phyloP scores from a whole-genome alignment of 2,113 vertebrate genomes.

The Carollia perspicillata region DNA sequence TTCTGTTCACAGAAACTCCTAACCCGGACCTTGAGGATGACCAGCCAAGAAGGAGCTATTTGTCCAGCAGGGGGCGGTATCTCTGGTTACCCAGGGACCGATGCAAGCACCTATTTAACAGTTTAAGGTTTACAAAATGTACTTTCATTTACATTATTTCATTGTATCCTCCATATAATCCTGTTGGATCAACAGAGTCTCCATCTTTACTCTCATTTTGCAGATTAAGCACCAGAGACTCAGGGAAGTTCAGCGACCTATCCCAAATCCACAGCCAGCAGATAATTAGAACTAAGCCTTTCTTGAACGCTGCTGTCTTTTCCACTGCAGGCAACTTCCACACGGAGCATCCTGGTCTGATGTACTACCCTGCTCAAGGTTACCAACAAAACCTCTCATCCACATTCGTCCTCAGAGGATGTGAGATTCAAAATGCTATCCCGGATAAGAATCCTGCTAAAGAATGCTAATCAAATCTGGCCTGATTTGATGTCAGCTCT shows the following conservation, averaged over 20 bases:
- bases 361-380: not conserved
- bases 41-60: not conserved
- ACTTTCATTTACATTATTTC: not conserved
- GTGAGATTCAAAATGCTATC: slow-evolving; percentile 56
- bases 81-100: not conserved
- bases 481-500: slow-evolving; percentile 80
- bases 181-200: not conserved
- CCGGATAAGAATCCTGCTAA: slow-evolving; percentile 68
- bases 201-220: not conserved
- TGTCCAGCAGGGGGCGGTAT: not conserved
- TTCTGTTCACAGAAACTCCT: not conserved
- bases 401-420: not conserved
- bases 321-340: not conserved
- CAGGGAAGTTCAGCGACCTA: not conserved
- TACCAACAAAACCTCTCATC: not conserved
- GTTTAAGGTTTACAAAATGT: not conserved
- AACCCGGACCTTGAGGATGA: not conserved
- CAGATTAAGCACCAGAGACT: not conserved
- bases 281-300: not conserved
- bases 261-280: not conserved
- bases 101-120: not conserved
- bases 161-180: not conserved
- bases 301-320: not conserved
- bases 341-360: not conserved
- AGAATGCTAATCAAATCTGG: slow-evolving; percentile 80